Percentiles rank a stretch among this genome's conserved stretches.
These are phyloP conservation scores for Ctenomys sociabilis DNA, from an alignment of 2,113 vertebrate genomes.

Conservation along the genomic window DNA sequence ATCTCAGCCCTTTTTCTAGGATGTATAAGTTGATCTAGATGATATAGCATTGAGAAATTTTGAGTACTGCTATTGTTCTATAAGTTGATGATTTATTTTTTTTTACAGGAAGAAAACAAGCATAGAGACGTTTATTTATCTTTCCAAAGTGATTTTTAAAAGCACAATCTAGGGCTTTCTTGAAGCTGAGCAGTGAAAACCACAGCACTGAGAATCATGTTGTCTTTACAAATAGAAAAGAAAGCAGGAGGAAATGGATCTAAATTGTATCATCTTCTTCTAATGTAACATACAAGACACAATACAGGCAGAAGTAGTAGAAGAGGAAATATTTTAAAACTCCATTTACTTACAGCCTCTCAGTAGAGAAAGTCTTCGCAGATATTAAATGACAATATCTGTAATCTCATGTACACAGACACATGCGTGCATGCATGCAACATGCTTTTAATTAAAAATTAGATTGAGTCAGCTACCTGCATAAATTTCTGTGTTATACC, in stretches of 20 bases:
- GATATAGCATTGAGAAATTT: constrained; percentile 9
- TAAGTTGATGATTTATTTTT: too few relatives aligned
- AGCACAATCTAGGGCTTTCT: not conserved
- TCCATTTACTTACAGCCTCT: not conserved
- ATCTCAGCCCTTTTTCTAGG: not conserved
- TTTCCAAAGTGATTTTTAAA: not conserved
- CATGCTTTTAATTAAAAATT: not conserved
- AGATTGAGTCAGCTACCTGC: constrained; percentile 11
- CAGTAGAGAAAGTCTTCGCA: not conserved
- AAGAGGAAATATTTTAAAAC: not conserved
- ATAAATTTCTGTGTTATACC: not conserved
- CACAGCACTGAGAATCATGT: not conserved
- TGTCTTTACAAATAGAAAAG: not conserved
- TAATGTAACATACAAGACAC: not conserved
- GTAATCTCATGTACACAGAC: not conserved
- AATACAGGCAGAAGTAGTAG: not conserved
- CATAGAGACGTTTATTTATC: not conserved
- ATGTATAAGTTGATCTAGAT: not conserved
- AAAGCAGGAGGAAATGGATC: not conserved
- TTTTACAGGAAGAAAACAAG: not conserved
- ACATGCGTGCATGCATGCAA: too few relatives aligned
- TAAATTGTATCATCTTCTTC: not conserved
- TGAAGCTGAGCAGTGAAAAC: not conserved
- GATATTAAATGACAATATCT: not conserved
- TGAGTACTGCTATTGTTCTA: not conserved